phyloP scores from a whole-genome alignment of 2,888 invertebrate species.

The Onthophagus sagittarius region DNA sequence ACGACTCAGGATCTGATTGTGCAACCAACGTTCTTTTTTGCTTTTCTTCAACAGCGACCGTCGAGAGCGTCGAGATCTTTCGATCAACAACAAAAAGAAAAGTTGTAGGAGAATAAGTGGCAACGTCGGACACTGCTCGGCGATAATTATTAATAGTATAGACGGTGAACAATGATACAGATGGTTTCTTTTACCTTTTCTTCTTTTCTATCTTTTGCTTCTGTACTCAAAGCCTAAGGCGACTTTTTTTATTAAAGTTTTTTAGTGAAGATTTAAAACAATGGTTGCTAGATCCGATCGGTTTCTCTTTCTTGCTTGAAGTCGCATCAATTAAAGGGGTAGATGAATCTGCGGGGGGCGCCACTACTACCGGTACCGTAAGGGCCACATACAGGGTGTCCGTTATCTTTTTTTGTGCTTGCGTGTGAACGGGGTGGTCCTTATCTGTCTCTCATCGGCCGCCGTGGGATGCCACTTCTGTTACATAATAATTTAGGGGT shows the following conservation, averaged over 20 bases:
- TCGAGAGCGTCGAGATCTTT: neutral
- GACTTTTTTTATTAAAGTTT: neutral
- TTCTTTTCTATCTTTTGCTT: conserved; percentile 26
- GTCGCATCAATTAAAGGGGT: conserved; percentile 18
- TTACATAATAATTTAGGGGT: conserved; percentile 11
- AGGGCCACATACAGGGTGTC: conserved; percentile 3
- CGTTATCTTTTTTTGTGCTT: conserved; percentile 8
- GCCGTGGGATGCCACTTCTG: conserved; percentile 6
- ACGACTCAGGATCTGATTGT: neutral
- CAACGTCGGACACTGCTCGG: neutral
- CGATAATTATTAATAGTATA: neutral
- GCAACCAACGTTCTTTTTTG: neutral
- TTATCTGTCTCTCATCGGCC: conserved; percentile 13
- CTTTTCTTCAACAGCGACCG: neutral
- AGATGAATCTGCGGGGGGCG: conserved; percentile 7
- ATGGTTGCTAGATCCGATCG: conserved; percentile 18
- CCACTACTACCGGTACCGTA: conserved; percentile 6
- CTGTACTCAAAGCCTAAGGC: conserved; percentile 26
- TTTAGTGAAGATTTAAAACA: neutral
- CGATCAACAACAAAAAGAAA: neutral
- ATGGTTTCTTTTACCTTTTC: too few relatives aligned
- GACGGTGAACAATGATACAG: neutral
- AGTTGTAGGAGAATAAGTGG: neutral
- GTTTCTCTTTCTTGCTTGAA: conserved; percentile 19
- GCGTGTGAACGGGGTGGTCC: conserved; percentile 14